A percentile compares a stretch with the other conserved stretches of the same genome.
These are phyloP conservation scores for Lepus europaeus DNA, from an alignment of 2,113 vertebrate species.

Conservation along the genomic window DNA sequence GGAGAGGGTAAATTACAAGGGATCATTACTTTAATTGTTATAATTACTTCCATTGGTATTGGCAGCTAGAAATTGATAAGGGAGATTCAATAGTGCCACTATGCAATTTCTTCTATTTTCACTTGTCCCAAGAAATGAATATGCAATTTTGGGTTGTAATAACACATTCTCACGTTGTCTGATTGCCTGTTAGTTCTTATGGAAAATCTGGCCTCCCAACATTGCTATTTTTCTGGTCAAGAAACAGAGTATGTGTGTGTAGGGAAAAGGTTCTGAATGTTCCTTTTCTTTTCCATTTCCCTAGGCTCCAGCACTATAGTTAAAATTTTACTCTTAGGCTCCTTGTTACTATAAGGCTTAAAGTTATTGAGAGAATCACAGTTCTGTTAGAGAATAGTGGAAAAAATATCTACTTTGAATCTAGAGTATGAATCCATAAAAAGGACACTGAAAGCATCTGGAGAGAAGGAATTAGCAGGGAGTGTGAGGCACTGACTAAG, in stretches of 20 bases:
- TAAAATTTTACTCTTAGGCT: constrained; percentile 47
- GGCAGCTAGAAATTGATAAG: not conserved
- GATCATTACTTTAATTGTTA: not conserved
- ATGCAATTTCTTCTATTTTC: not conserved
- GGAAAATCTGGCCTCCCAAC: not conserved
- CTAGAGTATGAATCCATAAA: constrained; percentile 33
- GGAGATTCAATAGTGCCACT: not conserved
- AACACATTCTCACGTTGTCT: not conserved
- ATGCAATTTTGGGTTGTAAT: not conserved
- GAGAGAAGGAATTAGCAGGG: not conserved
- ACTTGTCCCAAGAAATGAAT: not conserved
- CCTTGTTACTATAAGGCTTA: constrained; percentile 18
- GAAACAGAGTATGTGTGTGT: not conserved
- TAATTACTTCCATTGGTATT: not conserved
- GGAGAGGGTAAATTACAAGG: not conserved
- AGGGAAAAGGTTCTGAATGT: not conserved
- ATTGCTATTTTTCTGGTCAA: constrained; percentile 16
- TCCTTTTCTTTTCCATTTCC: constrained; percentile 6
- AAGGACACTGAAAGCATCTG: not conserved
- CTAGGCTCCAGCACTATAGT: constrained; percentile 34
- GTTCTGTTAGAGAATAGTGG: not conserved
- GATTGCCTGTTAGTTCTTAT: not conserved
- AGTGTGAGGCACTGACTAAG: not conserved
- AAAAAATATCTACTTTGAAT: not conserved
- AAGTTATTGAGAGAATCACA: constrained; percentile 31